Evolutionary conservation across 2,113 vertebrate genomes (phyloP).

Genomic region (Origma solitaria): DNA sequence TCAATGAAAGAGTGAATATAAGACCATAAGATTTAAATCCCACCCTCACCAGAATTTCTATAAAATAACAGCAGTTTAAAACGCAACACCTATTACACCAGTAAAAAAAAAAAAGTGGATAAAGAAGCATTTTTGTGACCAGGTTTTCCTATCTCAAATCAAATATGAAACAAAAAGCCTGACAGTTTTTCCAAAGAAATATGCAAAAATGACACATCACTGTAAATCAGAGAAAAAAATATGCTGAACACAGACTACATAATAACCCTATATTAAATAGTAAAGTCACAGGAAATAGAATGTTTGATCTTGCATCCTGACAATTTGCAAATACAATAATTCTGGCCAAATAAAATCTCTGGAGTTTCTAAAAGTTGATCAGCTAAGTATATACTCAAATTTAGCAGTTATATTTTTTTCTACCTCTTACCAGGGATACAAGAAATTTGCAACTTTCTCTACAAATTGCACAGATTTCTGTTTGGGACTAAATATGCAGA

Average conservation of each 20-base stretch:
- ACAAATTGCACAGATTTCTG: background rate
- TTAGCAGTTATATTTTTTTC: background rate
- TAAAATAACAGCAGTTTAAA: background rate
- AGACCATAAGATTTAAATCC: background rate
- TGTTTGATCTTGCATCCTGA: background rate
- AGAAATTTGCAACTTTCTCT: background rate
- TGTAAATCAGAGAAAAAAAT: background rate
- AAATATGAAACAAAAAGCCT: background rate
- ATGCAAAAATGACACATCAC: background rate
- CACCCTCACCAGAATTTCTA: background rate
- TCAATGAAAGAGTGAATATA: background rate
- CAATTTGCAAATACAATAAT: background rate
- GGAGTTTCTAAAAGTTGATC: background rate
- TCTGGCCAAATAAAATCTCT: background rate
- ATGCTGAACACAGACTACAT: background rate
- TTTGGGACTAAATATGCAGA: background rate
- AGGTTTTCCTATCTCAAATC: background rate
- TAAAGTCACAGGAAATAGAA: background rate
- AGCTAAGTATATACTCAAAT: background rate
- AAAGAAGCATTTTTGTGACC: background rate
- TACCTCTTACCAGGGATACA: background rate
- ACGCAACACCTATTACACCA: background rate
- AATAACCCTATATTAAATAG: background rate
- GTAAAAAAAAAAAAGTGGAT: background rate
- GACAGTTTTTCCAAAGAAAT: background rate